Evolutionary conservation across 2,888 invertebrate species (phyloP).

Genomic region (Stenotaenia linearis): DNA sequence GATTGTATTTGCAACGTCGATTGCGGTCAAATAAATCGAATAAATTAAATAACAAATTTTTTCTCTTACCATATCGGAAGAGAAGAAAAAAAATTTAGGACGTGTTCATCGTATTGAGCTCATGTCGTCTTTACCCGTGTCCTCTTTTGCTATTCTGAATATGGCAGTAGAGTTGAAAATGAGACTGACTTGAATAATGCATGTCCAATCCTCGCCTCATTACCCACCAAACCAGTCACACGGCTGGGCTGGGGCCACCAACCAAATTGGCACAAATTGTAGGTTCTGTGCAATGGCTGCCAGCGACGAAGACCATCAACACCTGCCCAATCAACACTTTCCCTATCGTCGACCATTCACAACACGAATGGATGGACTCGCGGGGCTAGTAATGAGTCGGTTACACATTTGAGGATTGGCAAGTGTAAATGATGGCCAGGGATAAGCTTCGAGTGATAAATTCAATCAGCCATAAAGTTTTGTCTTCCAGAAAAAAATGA

Average conservation of each 20-base stretch:
- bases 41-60: neutral
- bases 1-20: no score
- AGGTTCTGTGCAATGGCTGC: neutral
- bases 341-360: neutral
- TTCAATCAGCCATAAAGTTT: neutral
- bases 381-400: slow-evolving; percentile 7
- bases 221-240: slow-evolving; percentile 16
- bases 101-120: no score
- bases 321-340: slow-evolving; percentile 19
- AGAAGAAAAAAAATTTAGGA: neutral
- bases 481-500: neutral
- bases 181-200: slow-evolving; percentile 26
- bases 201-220: slow-evolving; percentile 26
- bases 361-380: slow-evolving; percentile 16
- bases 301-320: slow-evolving; percentile 14
- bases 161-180: slow-evolving; percentile 13
- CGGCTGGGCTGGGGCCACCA: slow-evolving; percentile 11
- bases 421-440: slow-evolving; percentile 12
- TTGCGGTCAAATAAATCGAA: no score
- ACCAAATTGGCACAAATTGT: slow-evolving; percentile 24
- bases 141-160: slow-evolving; percentile 10
- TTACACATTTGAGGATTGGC: slow-evolving; percentile 13
- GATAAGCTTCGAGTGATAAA: slow-evolving; percentile 12
- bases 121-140: neutral
- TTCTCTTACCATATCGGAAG: neutral